Evolutionary conservation across 2,888 invertebrate genomes (phyloP).

Genomic region (Lordiphosa fenestrarum): DNA sequence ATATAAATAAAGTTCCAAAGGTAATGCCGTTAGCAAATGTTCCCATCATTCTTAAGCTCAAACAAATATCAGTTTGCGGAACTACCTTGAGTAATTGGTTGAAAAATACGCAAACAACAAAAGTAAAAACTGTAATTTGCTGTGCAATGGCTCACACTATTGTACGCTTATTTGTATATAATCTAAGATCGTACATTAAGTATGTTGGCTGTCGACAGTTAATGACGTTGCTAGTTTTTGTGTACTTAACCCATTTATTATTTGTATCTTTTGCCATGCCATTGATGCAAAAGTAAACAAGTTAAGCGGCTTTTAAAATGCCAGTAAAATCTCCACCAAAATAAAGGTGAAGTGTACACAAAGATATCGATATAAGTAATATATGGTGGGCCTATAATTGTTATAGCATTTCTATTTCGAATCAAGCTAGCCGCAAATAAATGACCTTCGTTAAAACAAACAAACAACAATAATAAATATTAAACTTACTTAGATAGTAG

Average conservation of each 20-base stretch:
- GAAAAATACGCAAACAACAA: conserved; percentile 15
- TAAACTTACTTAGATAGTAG: too few relatives aligned
- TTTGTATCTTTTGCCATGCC: conserved; percentile 39
- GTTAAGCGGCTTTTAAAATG: conserved; percentile 39
- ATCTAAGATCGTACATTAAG: conserved; percentile 29
- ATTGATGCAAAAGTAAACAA: conserved; percentile 43
- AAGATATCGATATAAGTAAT: not conserved
- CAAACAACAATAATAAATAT: too few relatives aligned
- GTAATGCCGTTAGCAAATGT: conserved; percentile 18
- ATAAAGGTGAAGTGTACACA: not conserved
- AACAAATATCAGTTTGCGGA: conserved; percentile 25
- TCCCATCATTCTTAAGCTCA: too few relatives aligned
- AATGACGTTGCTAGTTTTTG: conserved; percentile 33
- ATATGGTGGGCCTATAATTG: not conserved
- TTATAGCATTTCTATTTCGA: too few relatives aligned
- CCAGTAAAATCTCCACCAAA: not conserved
- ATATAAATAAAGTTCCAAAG: conserved; percentile 24
- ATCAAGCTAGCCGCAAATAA: too few relatives aligned
- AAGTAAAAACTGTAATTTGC: conserved; percentile 23
- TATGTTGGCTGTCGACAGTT: conserved; percentile 13
- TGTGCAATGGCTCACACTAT: conserved; percentile 22
- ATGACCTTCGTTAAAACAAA: too few relatives aligned
- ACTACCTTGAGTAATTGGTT: conserved; percentile 27
- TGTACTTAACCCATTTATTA: conserved; percentile 40
- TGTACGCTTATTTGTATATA: conserved; percentile 18